phyloP scores from a whole-genome alignment of 53 echinoderm and acorn worm genomes.

The Hippasteria phrygiana region DNA sequence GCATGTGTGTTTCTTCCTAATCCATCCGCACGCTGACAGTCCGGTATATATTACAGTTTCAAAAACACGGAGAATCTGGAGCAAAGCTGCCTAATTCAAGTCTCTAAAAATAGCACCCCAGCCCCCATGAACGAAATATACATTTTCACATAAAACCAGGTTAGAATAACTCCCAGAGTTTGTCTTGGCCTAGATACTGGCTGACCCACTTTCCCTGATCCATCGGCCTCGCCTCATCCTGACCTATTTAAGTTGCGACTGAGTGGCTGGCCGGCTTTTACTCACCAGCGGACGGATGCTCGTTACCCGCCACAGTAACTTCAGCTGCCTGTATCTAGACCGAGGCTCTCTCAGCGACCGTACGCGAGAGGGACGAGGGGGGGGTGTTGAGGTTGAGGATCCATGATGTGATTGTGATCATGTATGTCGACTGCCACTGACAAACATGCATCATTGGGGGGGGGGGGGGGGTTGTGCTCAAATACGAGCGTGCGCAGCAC shows the following conservation, averaged over 20 bases:
- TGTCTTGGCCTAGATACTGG: constrained; percentile 55
- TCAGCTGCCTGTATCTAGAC: constrained; percentile 43
- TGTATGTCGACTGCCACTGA: constrained; percentile 31
- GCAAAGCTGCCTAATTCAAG: neutral
- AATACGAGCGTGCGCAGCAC: neutral
- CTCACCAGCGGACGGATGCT: constrained; percentile 45
- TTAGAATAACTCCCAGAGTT: constrained; percentile 33
- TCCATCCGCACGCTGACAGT: constrained; percentile 6
- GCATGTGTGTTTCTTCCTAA: neutral
- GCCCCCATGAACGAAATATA: neutral
- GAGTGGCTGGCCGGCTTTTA: constrained; percentile 43
- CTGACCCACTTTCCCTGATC: constrained; percentile 65
- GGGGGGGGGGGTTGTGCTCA: constrained; percentile 26
- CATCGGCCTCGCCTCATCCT: constrained; percentile 40
- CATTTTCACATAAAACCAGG: constrained; percentile 23
- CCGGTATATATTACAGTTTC: neutral
- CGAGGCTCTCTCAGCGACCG: neutral
- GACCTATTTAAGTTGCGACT: constrained; percentile 59
- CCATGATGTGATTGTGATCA: constrained; percentile 36
- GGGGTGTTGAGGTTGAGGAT: neutral
- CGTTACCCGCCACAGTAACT: constrained; percentile 1
- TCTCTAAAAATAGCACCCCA: constrained; percentile 11
- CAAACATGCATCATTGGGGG: constrained; percentile 34
- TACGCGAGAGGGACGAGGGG: neutral
- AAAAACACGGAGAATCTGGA: constrained; percentile 6